Percentiles rank a stretch among this genome's conserved stretches.
These are phyloP conservation scores for Clarias macrocephalus DNA, from an alignment of 2,113 vertebrate genomes.

Conservation along the genomic window DNA sequence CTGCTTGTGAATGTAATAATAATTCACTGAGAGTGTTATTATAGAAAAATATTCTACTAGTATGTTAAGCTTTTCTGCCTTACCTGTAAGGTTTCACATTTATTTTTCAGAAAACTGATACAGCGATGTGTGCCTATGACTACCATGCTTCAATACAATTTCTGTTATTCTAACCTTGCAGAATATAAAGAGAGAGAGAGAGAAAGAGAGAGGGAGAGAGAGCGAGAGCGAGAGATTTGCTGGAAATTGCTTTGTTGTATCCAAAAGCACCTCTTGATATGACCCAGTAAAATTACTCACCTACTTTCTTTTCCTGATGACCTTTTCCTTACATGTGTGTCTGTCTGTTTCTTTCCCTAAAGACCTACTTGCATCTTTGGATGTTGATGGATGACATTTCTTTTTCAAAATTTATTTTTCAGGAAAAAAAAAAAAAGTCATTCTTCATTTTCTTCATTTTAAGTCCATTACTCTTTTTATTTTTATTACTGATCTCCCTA, in stretches of 20 bases:
- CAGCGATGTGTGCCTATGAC: background rate
- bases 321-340: slow-evolving; percentile 18
- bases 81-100: background rate
- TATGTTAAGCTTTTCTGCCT: background rate
- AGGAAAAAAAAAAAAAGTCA: background rate
- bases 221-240: background rate
- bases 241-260: slow-evolving; percentile 44
- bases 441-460: no score
- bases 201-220: background rate
- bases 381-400: background rate
- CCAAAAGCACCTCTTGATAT: slow-evolving; percentile 37
- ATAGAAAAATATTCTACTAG: background rate
- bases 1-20: background rate
- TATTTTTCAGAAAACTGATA: slow-evolving; percentile 21
- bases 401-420: no score
- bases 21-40: background rate
- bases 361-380: background rate
- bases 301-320: slow-evolving; percentile 33
- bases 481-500: no score
- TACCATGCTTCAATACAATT: slow-evolving; percentile 15
- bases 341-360: slow-evolving; percentile 19
- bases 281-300: slow-evolving; percentile 48
- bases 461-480: no score
- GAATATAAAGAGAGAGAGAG: background rate
- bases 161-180: slow-evolving; percentile 3